Base-by-base conservation (phyloP, 2,797 vertebrate species). In the Crossoptilon crossoptilon region DNA sequence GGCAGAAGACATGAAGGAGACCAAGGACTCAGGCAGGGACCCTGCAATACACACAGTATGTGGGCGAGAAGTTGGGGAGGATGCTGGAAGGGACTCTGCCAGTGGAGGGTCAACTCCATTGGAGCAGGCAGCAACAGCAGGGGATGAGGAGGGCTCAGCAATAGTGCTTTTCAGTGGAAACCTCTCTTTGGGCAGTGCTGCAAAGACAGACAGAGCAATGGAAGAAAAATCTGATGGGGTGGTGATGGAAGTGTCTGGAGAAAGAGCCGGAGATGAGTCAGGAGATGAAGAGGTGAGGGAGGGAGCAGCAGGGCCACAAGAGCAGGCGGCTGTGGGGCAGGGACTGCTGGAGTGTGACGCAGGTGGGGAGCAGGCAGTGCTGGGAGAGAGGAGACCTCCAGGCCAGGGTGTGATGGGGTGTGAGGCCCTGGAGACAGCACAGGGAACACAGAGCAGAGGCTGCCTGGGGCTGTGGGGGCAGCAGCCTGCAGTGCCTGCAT, bases 321-420 rank as follows among this genome's bases (percentile, higher is more conserved):
- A 63, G 48, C 44, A 3, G 10, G 26, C 19, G 14, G 37, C 44
- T 1, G 18, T 51, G 3, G 2, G 4, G 35, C 83, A 73, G 35
- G 62, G 31, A 5, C 6, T 15, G 3, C 62, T 26, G 70, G 33
- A 43, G 29, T 15, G 35, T 16, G 31, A 8, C 2, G 6, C 26
- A 12, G 73, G 14, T 19, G 10, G 27, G 35, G 17, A 69, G 26
- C 8, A 35, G 33, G 9, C 18, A n/a, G 17, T 17, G 23, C n/a
- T 68, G 44, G n/a, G 8, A 26, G 11, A 3, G 27, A 63, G 26
- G 44, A 24, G 4, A 4, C 1, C 3, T 59, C 22, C 27, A 1
- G 74, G 4, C 1, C 4, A 37, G 9, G 39, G 4, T 10, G 5
- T 0, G 10, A 6, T 0, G 51, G 51, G 15, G 51, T 17, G 16